Conservation (phyloP, 2,113 vertebrate genomes). For the Nothocercus nigrocapillus region DNA sequence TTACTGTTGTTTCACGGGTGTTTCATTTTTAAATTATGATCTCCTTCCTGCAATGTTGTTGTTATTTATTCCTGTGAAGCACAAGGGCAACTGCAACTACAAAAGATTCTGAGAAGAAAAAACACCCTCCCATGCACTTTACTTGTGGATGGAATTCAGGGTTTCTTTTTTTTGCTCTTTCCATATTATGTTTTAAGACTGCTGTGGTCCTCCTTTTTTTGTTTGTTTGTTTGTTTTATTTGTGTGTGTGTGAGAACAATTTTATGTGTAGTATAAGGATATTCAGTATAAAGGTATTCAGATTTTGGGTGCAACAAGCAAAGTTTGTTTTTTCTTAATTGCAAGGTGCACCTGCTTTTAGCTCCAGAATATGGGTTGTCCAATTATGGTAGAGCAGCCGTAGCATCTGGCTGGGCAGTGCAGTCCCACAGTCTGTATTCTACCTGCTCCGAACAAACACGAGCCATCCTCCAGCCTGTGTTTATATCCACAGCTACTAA, state of each 20-base stretch:
- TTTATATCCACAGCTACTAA: background rate
- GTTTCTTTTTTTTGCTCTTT: background rate
- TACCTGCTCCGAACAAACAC: background rate
- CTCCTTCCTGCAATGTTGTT: background rate
- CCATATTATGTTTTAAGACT: background rate
- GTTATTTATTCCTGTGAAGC: background rate
- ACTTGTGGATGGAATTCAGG: background rate
- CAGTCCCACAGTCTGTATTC: background rate
- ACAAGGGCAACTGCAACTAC: background rate
- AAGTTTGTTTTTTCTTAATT: background rate
- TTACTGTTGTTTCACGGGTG: background rate
- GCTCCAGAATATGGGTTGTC: background rate
- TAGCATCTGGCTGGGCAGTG: background rate
- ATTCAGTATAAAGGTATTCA: fast-evolving
- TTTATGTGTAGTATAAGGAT: background rate
- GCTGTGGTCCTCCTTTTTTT: background rate
- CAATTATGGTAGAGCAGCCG: background rate
- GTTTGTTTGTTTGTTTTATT: background rate
- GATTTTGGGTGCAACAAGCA: background rate
- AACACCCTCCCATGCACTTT: background rate
- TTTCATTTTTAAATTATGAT: background rate
- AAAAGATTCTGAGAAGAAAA: background rate
- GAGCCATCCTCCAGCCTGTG: background rate
- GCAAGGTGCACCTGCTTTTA: background rate
- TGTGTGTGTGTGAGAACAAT: background rate